Conservation (phyloP, 2,797 vertebrate genomes). For the Telmatherina bonti region DNA sequence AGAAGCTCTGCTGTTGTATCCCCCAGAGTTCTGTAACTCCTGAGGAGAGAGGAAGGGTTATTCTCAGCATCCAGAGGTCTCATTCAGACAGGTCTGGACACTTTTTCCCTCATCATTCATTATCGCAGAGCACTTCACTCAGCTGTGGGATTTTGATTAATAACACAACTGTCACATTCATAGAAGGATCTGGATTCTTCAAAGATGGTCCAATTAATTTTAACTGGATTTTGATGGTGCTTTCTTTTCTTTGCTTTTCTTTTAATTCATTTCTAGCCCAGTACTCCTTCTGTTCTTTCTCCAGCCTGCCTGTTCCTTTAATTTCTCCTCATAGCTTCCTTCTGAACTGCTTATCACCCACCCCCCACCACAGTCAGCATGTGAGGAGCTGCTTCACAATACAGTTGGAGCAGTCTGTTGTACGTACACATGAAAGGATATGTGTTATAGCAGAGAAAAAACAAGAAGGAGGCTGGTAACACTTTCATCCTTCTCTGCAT, state of each 20-base stretch:
- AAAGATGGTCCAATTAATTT: slow-evolving; percentile 54
- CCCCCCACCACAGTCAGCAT: slow-evolving; percentile 18
- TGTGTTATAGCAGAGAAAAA: slow-evolving; percentile 9
- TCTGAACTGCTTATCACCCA: slow-evolving; percentile 39
- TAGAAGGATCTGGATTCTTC: slow-evolving; percentile 36
- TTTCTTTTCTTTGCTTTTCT: slow-evolving; percentile 15
- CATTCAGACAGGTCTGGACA: slow-evolving; percentile 50
- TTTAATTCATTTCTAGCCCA: slow-evolving; percentile 16
- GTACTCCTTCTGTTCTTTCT: slow-evolving; percentile 10
- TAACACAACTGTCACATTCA: slow-evolving; percentile 18
- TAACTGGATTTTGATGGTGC: slow-evolving; percentile 1
- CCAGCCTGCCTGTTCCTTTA: slow-evolving; percentile 11
- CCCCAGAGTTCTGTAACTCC: slow-evolving; percentile 12
- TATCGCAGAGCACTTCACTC: slow-evolving; percentile 49
- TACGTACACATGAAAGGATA: slow-evolving; percentile 8
- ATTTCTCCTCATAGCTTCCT: slow-evolving; percentile 35
- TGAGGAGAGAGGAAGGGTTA: slow-evolving; percentile 25
- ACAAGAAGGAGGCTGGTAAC: slow-evolving; percentile 12
- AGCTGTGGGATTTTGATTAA: slow-evolving; percentile 54
- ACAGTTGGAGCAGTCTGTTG: slow-evolving; percentile 26
- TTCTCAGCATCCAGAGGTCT: slow-evolving; percentile 23
- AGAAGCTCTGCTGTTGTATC: slow-evolving; percentile 25
- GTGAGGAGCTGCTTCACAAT: slow-evolving; percentile 52
- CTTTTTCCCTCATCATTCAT: slow-evolving; percentile 52
- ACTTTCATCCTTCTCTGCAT: slow-evolving; percentile 8